Base-by-base conservation (phyloP, 1,140 invertebrate genomes). In the Ceratosolen fusciceps region DNA sequence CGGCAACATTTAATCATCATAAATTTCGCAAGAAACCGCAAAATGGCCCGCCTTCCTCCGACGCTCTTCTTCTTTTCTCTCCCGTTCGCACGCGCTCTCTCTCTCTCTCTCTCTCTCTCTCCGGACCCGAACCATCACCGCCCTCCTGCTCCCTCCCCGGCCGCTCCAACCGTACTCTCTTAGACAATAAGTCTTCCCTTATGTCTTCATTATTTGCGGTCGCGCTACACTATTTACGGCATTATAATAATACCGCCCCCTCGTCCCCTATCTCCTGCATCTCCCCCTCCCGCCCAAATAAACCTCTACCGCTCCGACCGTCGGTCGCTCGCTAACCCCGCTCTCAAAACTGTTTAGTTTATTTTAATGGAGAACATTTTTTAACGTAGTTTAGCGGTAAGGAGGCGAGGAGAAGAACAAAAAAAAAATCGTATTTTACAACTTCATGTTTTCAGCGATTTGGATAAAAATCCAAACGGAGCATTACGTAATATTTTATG, bases 21-120 rank as follows among this genome's bases (percentile, higher is more conserved):
- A 89, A 90, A 89, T 88, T 88, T 88, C 83, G 83, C 85, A 84
- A 85, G 85, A 88, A 88, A 90, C 88, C 87, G 84, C 87, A 87
- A 87, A 88, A 84, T 84, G 82, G 84, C 83, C 83, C 82, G 67
- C 79, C 79, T 80, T 49, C 37, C 19, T 24, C 71, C 31, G 29
- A 34, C 72, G 34, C 62, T 74, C 24, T 58, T 43, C 26, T 65
- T 60, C 74, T n/a, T n/a, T n/a, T n/a, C n/a, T n/a, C n/a, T n/a
- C n/a, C n/a, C n/a, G n/a, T n/a, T n/a, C n/a, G n/a, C 68, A 29
- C 56, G 21, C 43, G 43, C 43, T 47, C 43, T 47, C 21, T 29
- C 62, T 68, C 65, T 68, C 29, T 29, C 29, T 29, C 58, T 62
- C 26, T 7, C 58, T 54, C 43, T 47, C 7, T 47, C 16, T 7